A percentile compares a stretch with the other conserved stretches of the same genome.
phyloP scores from a whole-genome alignment of 2,888 invertebrate species.

The Trimorus sp. region DNA sequence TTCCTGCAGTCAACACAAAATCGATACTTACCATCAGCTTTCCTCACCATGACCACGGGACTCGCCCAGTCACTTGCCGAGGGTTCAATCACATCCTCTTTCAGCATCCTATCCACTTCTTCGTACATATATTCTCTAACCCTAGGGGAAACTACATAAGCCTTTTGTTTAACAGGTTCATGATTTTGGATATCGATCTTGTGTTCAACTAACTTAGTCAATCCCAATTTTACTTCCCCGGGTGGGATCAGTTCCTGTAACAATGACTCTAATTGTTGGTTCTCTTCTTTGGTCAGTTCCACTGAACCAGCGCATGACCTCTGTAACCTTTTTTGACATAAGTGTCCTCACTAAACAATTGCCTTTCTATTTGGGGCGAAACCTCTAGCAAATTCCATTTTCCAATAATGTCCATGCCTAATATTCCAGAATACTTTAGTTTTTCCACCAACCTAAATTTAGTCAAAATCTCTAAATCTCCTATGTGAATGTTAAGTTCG shows the following conservation, averaged over 20 bases:
- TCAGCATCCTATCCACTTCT: background rate
- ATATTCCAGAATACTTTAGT: no score
- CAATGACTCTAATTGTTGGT: background rate
- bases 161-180: background rate
- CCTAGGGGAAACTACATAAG: background rate
- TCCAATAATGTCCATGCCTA: no score
- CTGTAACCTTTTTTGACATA: background rate
- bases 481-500: no score
- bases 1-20: slow-evolving; percentile 56
- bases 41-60: slow-evolving; percentile 70
- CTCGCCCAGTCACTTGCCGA: slow-evolving; percentile 67
- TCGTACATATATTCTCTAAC: background rate
- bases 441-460: no score
- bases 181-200: background rate
- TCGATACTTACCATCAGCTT: slow-evolving; percentile 67
- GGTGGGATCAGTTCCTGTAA: background rate
- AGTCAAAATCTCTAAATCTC: no score
- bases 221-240: background rate
- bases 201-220: background rate
- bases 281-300: background rate
- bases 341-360: background rate
- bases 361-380: no score
- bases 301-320: background rate
- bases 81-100: background rate
- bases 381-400: no score